These are phyloP conservation scores for Miniopterus natalensis DNA, from an alignment of 2,113 vertebrate genomes.

Conservation along the genomic window DNA sequence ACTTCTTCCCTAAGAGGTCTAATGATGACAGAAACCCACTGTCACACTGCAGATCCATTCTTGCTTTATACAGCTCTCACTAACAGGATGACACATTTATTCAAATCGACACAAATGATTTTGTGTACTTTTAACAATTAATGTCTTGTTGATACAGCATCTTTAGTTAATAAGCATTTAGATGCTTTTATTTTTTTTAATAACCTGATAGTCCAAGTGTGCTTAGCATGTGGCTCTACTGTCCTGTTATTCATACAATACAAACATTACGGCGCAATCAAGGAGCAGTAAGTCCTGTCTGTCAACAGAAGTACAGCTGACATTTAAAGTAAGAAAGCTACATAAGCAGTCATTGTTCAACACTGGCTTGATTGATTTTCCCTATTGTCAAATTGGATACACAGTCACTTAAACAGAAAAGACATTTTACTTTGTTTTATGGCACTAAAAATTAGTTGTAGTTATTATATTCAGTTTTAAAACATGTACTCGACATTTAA, in stretches of 20 bases:
- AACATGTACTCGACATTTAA: background rate
- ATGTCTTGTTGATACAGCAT: background rate
- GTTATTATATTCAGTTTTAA: background rate
- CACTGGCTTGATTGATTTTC: background rate
- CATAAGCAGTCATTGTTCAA: background rate
- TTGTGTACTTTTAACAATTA: background rate
- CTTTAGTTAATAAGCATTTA: background rate
- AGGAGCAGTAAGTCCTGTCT: background rate
- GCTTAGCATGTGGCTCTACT: background rate
- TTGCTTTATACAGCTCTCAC: background rate
- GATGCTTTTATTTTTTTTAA: background rate
- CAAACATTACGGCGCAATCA: background rate
- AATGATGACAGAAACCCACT: background rate
- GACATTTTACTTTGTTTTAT: background rate
- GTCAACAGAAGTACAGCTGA: background rate
- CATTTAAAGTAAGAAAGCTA: background rate
- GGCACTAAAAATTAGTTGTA: background rate
- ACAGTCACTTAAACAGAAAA: constrained; percentile 54
- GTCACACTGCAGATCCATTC: background rate
- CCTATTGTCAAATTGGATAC: background rate
- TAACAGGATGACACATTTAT: background rate
- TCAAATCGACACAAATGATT: background rate
- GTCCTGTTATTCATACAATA: background rate
- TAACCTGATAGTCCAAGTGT: background rate
- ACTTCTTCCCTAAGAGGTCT: background rate